A percentile compares a stretch with the other conserved stretches of the same genome.
These are phyloP conservation scores for Ommatoiulus sabulosus DNA, from an alignment of 2,888 invertebrate genomes.

Conservation along the genomic window DNA sequence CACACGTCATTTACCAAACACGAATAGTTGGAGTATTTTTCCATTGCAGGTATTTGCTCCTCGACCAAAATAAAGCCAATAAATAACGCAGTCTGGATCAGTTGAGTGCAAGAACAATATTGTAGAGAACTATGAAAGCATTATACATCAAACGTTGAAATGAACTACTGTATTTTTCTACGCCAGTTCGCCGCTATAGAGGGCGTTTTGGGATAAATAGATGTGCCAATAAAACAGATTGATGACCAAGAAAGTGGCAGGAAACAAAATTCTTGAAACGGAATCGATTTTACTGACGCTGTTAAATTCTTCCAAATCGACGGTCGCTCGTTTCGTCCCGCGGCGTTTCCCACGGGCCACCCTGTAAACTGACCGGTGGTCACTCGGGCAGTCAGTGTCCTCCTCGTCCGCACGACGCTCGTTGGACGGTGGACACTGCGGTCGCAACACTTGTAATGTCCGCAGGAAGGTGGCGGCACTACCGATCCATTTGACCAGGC, in stretches of 20 bases:
- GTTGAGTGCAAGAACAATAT: background rate
- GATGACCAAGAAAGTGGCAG: slow-evolving; percentile 79
- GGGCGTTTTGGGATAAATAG: slow-evolving; percentile 67
- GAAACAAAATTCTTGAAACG: slow-evolving; percentile 80
- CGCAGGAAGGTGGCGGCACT: background rate
- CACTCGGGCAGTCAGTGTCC: background rate
- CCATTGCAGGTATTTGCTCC: no score
- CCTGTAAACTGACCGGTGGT: slow-evolving; percentile 66
- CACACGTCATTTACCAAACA: no score
- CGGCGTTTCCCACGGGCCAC: slow-evolving; percentile 81
- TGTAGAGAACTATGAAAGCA: background rate
- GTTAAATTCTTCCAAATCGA: slow-evolving; percentile 71
- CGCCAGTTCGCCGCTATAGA: background rate
- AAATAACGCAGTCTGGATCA: background rate
- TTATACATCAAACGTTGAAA: background rate
- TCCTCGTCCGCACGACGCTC: background rate
- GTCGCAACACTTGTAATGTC: background rate
- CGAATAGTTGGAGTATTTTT: no score
- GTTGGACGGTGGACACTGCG: background rate
- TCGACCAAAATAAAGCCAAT: background rate
- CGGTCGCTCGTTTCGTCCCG: slow-evolving; percentile 57
- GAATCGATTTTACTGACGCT: slow-evolving; percentile 85
- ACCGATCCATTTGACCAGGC: background rate
- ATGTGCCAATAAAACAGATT: slow-evolving; percentile 85
- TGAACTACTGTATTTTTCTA: background rate